Base-by-base conservation (phyloP, 2,888 invertebrate genomes). In the Calameuta idolon region DNA sequence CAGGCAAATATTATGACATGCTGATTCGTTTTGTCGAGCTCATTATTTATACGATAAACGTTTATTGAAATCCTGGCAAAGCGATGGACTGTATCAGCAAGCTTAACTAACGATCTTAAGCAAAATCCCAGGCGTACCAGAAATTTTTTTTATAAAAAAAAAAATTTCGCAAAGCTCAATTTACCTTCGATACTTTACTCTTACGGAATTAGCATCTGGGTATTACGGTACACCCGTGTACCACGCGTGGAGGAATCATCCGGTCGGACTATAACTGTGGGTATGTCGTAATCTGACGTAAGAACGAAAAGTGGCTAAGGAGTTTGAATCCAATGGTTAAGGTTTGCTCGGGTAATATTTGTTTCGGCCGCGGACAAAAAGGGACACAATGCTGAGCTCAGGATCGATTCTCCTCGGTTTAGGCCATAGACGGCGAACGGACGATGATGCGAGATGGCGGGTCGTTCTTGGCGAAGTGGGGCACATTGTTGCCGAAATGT, bases 381-480 rank as follows among this genome's bases (percentile, higher is more conserved):
- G 87, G 87, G 89, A 90, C 90, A 90, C 89, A 90, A 90, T 89
- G 88, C 88, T 84, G 81, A 78, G 82, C 83, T 83, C 83, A 85
- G 88, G 89, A 90, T 90, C 89, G 90, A 90, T 91, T 91, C 90
- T 90, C 89, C 88, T 89, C 90, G 89, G 87, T 88, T 85, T 76
- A 78, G 74, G 55, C 74, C 74, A 34, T 34, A 68, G 76, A 77
- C 33, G 15, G 81, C 82, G 82, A 77, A 77, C 80, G 80, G 84
- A 33, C 31, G 75, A 81, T 81, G 80, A 77, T 69, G 80, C 71
- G 77, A 31, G 71, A 23, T 71, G 71, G 31, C 31, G 71, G 71
- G 31, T 75, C 71, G 55, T 37, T 69, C 76, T 75, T 79, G 76
- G 75, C 76, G 75, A 81, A 77, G 79, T 81, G 82, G 83, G 81